Evolutionary conservation across 2,888 invertebrate species (phyloP), one percentile per base, ranked within the genome.

Genomic region (Carcina quercana): DNA sequence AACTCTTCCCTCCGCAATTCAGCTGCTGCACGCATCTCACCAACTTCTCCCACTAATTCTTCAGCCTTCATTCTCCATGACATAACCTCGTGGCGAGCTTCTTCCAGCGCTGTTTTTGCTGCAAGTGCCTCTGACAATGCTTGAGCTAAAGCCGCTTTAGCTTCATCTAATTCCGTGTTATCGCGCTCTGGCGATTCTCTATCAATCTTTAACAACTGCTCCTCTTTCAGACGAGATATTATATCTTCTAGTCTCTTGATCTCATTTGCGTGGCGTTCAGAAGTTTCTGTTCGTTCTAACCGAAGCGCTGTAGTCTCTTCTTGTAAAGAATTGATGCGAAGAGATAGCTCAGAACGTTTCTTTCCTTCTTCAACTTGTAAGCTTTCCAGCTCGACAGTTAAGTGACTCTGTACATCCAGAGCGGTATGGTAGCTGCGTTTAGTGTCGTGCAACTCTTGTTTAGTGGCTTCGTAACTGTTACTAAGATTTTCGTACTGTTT

Each of bases 371-470:
- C 76, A 0, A 61, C 66, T 45, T 84, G 83, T 30, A 64, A 59
- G 28, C 54, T 61, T 43, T 84, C 84, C 36, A 85, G 46, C 37
- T 85, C 85, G 0, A 72, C 63, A 22, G 58, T 71, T 21, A 85
- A 53, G 44, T 84, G 78, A 12, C 70, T 69, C 37, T 84, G 84
- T 2, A 79, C 68, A 32, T 84, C 84, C 26, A 80, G 47, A 13
- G 83, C 76, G 0, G 76, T 80, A 42, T 82, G 71, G 42, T 80
- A 75, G 42, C 66, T 74, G 42, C 83, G 56, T 42, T 53, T 71
- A 0, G 67, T 61, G 15, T 84, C 82, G 32, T 85, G 74, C 4
- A 84, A 52, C 42, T 85, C 83, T 45, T 85, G 84, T 50, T 82
- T 76, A 1, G 65, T 66, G 0, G 56, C 42, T 43, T 84, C 85